Percentiles rank a stretch among this genome's conserved stretches.
phyloP scores from a whole-genome alignment of 2,888 invertebrate species.

The Saturnia pavonia region DNA sequence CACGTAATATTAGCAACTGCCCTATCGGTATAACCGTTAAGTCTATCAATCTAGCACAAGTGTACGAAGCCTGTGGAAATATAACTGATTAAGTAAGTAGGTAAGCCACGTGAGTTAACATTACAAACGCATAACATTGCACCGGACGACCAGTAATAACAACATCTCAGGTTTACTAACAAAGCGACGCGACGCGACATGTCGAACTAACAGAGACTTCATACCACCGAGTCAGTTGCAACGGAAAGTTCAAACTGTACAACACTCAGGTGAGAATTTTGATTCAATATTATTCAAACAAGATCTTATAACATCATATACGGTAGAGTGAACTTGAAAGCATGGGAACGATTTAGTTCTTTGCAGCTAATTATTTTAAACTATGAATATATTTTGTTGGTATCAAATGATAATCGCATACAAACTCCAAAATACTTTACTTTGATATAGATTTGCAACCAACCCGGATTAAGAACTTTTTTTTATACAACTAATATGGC shows the following conservation, averaged over 20 bases:
- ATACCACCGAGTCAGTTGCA: constrained; percentile 6
- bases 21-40: neutral
- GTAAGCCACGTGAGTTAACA: neutral
- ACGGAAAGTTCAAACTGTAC: neutral
- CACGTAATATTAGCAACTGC: too few relatives aligned
- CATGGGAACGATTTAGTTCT: too few relatives aligned
- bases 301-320: neutral
- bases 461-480: too few relatives aligned
- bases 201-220: constrained; percentile 4
- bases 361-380: too few relatives aligned
- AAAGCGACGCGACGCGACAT: constrained; percentile 7
- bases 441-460: too few relatives aligned
- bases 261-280: neutral
- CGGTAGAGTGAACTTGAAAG: too few relatives aligned
- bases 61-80: neutral
- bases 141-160: constrained; percentile 27
- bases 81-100: neutral
- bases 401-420: too few relatives aligned
- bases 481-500: too few relatives aligned
- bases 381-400: too few relatives aligned
- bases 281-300: neutral
- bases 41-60: neutral
- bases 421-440: too few relatives aligned
- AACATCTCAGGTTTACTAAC: constrained; percentile 31
- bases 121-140: neutral